Evolutionary conservation across 1,140 invertebrate genomes (phyloP).

Genomic region (Hyphantria cunea): DNA sequence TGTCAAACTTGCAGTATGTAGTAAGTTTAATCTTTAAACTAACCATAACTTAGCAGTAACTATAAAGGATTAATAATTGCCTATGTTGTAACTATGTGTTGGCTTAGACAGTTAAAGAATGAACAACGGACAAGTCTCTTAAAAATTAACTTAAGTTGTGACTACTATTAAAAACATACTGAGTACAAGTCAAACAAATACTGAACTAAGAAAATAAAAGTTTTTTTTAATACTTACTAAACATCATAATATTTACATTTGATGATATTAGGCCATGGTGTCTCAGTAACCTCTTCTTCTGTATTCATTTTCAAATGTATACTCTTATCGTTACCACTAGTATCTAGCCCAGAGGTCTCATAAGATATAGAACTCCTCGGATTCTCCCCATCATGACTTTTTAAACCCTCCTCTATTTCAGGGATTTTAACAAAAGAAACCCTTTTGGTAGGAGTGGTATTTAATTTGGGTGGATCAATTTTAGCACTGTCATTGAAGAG

Average conservation of each 20-base stretch:
- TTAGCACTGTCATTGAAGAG: constrained; percentile 57
- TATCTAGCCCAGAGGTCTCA: constrained; percentile 43
- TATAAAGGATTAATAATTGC: too few species aligned
- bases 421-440: constrained; percentile 69
- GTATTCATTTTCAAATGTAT: constrained; percentile 58
- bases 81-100: too few species aligned
- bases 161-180: too few species aligned
- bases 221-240: constrained; percentile 84
- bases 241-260: constrained; percentile 84
- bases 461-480: constrained; percentile 41
- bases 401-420: constrained; percentile 14
- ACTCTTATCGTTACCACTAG: constrained; percentile 70
- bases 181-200: too few species aligned
- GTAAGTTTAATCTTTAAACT: too few species aligned
- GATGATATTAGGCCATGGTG: constrained; percentile 81
- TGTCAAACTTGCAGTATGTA: too few species aligned
- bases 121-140: too few species aligned
- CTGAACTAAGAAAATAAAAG: too few species aligned
- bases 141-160: too few species aligned
- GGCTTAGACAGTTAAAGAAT: too few species aligned
- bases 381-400: constrained; percentile 18
- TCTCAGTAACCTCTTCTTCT: constrained; percentile 56
- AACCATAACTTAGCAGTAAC: too few species aligned
- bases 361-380: constrained; percentile 19
- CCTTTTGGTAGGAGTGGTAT: constrained; percentile 67